phyloP scores from a whole-genome alignment of 2,888 invertebrate species.

The Pyrrhia umbra region DNA sequence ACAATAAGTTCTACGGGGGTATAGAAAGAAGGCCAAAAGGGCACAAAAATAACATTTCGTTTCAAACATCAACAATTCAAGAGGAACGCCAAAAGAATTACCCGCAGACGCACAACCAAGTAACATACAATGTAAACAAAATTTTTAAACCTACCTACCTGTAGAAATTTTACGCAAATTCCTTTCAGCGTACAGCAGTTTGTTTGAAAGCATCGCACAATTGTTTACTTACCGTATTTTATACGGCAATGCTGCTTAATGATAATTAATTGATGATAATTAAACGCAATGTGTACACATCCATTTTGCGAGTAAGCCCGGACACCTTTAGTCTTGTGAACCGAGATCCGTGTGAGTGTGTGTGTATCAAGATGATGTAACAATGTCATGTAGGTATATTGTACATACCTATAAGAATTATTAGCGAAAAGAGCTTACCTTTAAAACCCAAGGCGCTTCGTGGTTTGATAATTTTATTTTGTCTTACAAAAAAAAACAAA shows the following conservation, averaged over 20 bases:
- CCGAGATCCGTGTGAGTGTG: slow-evolving; percentile 49
- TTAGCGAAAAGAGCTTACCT: slow-evolving; percentile 44
- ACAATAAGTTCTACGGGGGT: background rate
- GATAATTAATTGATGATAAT: slow-evolving; percentile 69
- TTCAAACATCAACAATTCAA: background rate
- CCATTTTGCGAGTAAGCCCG: slow-evolving; percentile 68
- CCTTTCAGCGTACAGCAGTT: slow-evolving; percentile 47
- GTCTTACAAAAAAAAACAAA: background rate
- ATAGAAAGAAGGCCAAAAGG: background rate
- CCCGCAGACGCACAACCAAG: background rate
- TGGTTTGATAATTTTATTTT: slow-evolving; percentile 24
- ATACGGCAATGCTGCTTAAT: slow-evolving; percentile 65
- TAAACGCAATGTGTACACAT: slow-evolving; percentile 69
- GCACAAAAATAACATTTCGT: background rate
- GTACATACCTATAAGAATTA: slow-evolving; percentile 39
- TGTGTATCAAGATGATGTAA: slow-evolving; percentile 60
- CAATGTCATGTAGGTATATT: slow-evolving; percentile 1
- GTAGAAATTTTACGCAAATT: slow-evolving; percentile 51
- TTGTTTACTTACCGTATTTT: slow-evolving; percentile 65
- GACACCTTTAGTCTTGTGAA: slow-evolving; percentile 64
- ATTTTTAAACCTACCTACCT: slow-evolving; percentile 8
- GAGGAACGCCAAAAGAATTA: background rate
- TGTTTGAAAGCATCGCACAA: slow-evolving; percentile 55
- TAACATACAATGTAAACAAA: slow-evolving; percentile 4
- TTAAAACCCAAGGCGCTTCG: slow-evolving; percentile 7